A percentile compares a stretch with the other conserved stretches of the same genome.
Conservation (phyloP, 2,113 vertebrate species). For the Jacana jacana region DNA sequence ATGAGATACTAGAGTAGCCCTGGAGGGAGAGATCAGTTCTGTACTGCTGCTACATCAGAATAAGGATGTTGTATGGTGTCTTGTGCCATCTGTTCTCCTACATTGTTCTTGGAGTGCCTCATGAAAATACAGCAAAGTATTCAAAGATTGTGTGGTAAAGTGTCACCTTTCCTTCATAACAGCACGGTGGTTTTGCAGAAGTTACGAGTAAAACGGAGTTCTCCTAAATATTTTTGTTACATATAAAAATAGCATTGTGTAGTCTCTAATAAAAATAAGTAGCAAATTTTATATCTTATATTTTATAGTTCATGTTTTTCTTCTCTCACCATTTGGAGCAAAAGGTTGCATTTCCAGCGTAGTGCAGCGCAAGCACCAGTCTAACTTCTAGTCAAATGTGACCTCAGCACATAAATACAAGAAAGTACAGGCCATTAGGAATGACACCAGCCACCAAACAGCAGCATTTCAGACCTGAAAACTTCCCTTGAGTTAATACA, state of each 20-base stretch:
- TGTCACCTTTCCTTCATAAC: neutral
- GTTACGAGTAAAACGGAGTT: neutral
- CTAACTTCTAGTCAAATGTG: neutral
- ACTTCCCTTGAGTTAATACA: neutral
- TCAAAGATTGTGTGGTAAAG: neutral
- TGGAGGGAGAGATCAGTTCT: neutral
- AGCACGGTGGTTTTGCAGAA: neutral
- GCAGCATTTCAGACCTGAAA: neutral
- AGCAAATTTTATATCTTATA: neutral
- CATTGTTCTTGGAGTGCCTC: neutral
- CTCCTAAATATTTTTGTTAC: neutral
- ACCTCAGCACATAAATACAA: neutral
- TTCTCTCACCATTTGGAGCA: neutral
- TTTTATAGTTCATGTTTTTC: neutral
- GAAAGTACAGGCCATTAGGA: neutral
- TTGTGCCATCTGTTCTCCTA: neutral
- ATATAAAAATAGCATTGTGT: neutral
- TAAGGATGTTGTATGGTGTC: neutral
- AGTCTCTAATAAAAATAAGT: neutral
- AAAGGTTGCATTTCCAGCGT: neutral
- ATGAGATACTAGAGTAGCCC: neutral
- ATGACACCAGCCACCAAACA: neutral
- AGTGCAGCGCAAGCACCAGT: neutral
- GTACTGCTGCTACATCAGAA: neutral
- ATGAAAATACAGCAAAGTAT: neutral